Base-by-base conservation (phyloP, 1,140 invertebrate species). In the Halictus rubicundus region DNA sequence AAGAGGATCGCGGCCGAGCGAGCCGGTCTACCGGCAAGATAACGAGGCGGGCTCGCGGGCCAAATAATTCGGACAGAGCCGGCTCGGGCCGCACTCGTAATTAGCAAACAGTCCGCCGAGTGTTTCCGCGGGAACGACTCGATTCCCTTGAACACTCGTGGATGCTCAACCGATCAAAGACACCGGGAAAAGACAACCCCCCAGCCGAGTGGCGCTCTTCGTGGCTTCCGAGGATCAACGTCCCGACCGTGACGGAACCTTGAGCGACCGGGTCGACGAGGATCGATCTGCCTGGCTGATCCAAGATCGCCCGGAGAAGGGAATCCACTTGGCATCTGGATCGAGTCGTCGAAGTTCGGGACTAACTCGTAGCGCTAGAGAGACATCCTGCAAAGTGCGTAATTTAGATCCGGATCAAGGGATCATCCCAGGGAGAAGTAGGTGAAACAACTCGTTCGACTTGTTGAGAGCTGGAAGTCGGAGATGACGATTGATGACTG, bases 81-180 rank as follows among this genome's bases (percentile, higher is more conserved):
- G 39, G 21, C 66, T 72, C 68, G 27, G 27, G 57, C 54, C 63
- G 32, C 23, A 3, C 52, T 21, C 46, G 72, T 84, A 85, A 84
- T 85, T 80, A 83, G 73, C 71, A 80, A 70, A 76, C 54, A 46
- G 61, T 72, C 25, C 19, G 69, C 12, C 25, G 59, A 72, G 68
- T 49, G 46, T 63, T 75, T 80, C 60, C 57, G 23, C 54, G 65
- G 7, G 32, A 9, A 39, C 59, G 59, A 46, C 68, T 72, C 76
- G 60, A 84, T 83, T 72, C 68, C 52, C 71, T 75, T 71, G 59
- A 68, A 84, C 71, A 42, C 59, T 71, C 49, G 66, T 3, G 42
- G 32, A n/a, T 14, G 66, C 64, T 46, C 9, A 21, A 25, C 23
- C 23, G 46, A 59, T 69, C 69, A 68, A 82, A 54, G 52, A 65